These are phyloP conservation scores for Maniola hyperantus DNA, from an alignment of 2,888 invertebrate genomes.

Conservation along the genomic window DNA sequence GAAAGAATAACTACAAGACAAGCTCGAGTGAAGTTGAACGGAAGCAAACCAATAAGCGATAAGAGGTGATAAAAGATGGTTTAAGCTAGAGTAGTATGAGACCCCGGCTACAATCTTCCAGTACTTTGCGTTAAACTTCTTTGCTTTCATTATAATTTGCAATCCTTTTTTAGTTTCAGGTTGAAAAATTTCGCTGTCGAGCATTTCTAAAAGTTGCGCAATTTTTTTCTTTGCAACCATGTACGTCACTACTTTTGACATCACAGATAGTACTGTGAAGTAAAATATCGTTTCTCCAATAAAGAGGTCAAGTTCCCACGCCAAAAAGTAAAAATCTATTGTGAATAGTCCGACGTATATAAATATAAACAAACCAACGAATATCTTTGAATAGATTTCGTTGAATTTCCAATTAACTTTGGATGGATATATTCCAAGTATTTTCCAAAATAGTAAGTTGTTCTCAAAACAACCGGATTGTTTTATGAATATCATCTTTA, in stretches of 20 bases:
- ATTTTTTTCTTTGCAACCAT: conserved; percentile 49
- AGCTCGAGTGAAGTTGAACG: conserved; percentile 46
- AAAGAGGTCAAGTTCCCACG: conserved; percentile 51
- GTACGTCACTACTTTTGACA: conserved; percentile 57
- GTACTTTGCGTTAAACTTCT: conserved; percentile 51
- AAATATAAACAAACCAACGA: conserved; percentile 47
- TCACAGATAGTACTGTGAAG: conserved; percentile 51
- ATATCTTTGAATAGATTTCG: conserved; percentile 47
- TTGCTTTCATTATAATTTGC: conserved; percentile 50
- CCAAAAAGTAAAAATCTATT: conserved; percentile 56
- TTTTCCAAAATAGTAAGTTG: conserved; percentile 55
- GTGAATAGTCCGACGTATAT: conserved; percentile 47
- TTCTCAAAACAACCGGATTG: conserved; percentile 58
- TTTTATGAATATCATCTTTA: conserved; percentile 34
- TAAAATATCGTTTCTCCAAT: conserved; percentile 61
- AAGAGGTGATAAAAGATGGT: conserved; percentile 49
- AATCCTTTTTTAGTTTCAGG: conserved; percentile 46
- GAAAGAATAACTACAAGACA: conserved; percentile 59
- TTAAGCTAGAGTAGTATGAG: conserved; percentile 47
- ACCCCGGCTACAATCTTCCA: conserved; percentile 52
- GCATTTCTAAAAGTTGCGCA: conserved; percentile 43
- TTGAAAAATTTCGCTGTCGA: conserved; percentile 59
- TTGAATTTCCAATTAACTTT: conserved; percentile 43
- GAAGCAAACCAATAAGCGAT: conserved; percentile 49
- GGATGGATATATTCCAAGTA: conserved; percentile 54